Base-by-base conservation (phyloP, 2,888 invertebrate genomes). In the Sarcophaga caerulescens region DNA sequence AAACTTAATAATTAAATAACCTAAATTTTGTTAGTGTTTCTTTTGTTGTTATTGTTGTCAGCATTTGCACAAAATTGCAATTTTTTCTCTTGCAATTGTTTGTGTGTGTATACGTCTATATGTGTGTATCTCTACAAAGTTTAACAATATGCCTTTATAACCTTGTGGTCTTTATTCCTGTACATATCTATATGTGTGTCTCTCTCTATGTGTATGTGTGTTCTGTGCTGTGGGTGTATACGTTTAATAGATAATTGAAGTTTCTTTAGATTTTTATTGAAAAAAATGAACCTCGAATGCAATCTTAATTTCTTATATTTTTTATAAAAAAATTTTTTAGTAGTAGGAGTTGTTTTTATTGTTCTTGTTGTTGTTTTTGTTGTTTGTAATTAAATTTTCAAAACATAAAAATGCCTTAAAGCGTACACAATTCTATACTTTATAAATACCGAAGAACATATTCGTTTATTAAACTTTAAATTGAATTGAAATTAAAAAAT, bases 1-100 rank as follows among this genome's bases (percentile, higher is more conserved):
- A 84, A 84, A 84, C 70, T 84, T 76, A 84, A 84, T 84, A 80
- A 80, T 84, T 84, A 65, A 84, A 80, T 76, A 76, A 71, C 71
- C 65, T 35, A 76, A 80, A 71, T 52, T 79, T 68, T 23, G 12
- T 59, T n/a, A 66, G 11, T 52, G 45, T 68, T 59, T 14, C 68
- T 71, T 11, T 71, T 59, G 19, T 60, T 44, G 23, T 12, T 59
- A 76, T 52, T 52, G 17, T 52, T 35, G 35, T 35, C 35, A 52
- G 52, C 5, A 17, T 52, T 52, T 57, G 66, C 59, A 44, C 68
- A 35, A 73, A 60, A 73, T 45, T 66, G 21, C 25, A 70, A 2
- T 35, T 35, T 70, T 52, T 19, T 23, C 4, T 21, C 65, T 66
- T 65, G 59, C 23, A 68, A 21, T 44, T 66, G 6, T 14, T 12